Evolutionary conservation across 2,797 vertebrate species (phyloP), one percentile per base, ranked within the genome.

Genomic region (Trematomus bernacchii): DNA sequence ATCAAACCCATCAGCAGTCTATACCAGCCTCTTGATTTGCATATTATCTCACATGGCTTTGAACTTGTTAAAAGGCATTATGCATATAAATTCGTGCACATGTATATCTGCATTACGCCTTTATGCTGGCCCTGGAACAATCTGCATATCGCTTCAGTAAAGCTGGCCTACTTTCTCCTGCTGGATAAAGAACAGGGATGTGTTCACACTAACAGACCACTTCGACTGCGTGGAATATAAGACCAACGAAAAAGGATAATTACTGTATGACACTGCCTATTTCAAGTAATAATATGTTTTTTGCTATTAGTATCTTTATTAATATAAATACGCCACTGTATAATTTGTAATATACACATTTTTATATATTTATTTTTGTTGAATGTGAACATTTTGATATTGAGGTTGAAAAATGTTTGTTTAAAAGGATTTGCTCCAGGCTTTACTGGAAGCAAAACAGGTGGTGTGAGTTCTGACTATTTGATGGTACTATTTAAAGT

Each of bases 111-210:
- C 76, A 76, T 76, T 80, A 70, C 85, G 82, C 59, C 73, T 73
- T 66, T 46, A 43, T 73, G 66, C 67, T 53, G 65, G 52, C 70
- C 64, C 73, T 33, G 72, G 66, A 85, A 80, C 82, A 78, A 76
- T 73, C 80, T 84, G 75, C 73, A 72, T 73, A 75, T 33, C 48
- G 65, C 69, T 71, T 63, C 68, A 43, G 15, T 69, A 71, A 55
- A 1, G 50, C 66, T 90, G 90, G 68, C 90, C 89, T 88, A 90
- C 73, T 88, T 90, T 86, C 82, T 65, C 10, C 59, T 79, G 73
- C 54, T 75, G 85, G 75, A 84, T 57, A 73, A 82, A 46, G 76
- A 87, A 37, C 7, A 74, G 69, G 83, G 79, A 75, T 90, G 87
- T 89, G 85, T 88, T 87, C 87, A 86, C 15, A 73, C 63, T 23